phyloP scores from a whole-genome alignment of 2,888 invertebrate species.

The Dendrolimus houi region DNA sequence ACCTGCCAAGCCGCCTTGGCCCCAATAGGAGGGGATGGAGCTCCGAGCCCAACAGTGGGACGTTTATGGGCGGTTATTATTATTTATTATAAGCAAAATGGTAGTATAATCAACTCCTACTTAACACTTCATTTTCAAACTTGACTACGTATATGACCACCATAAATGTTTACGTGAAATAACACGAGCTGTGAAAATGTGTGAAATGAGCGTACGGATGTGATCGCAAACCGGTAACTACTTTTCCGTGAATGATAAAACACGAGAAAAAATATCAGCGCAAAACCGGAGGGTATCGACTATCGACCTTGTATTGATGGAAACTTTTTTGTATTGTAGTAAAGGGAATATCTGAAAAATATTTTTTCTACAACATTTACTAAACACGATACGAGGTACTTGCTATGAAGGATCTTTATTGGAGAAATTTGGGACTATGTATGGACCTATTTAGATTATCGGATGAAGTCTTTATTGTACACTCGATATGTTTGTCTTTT shows the following conservation, averaged over 20 bases:
- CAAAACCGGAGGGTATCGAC: background rate
- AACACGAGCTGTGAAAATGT: slow-evolving; percentile 37
- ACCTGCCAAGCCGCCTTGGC: no score
- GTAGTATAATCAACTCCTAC: no score
- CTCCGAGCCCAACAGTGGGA: no score
- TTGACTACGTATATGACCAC: background rate
- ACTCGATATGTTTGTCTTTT: no score
- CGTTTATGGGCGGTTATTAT: no score
- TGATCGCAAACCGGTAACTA: slow-evolving; percentile 70
- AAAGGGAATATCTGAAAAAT: background rate
- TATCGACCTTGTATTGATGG: background rate
- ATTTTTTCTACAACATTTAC: background rate
- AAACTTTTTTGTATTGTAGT: background rate
- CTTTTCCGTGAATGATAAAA: slow-evolving; percentile 49
- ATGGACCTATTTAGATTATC: background rate
- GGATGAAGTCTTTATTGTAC: slow-evolving; percentile 2
- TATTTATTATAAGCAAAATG: no score
- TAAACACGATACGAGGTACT: background rate
- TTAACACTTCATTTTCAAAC: no score
- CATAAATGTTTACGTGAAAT: slow-evolving; percentile 20
- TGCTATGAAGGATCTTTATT: background rate
- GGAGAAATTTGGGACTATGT: background rate
- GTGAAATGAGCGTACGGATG: slow-evolving; percentile 50
- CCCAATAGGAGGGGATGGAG: no score
- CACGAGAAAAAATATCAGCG: background rate